Percentiles rank a stretch among this genome's conserved stretches.
phyloP scores from a whole-genome alignment of 2,113 vertebrate genomes.

The Apaloderma vittatum region DNA sequence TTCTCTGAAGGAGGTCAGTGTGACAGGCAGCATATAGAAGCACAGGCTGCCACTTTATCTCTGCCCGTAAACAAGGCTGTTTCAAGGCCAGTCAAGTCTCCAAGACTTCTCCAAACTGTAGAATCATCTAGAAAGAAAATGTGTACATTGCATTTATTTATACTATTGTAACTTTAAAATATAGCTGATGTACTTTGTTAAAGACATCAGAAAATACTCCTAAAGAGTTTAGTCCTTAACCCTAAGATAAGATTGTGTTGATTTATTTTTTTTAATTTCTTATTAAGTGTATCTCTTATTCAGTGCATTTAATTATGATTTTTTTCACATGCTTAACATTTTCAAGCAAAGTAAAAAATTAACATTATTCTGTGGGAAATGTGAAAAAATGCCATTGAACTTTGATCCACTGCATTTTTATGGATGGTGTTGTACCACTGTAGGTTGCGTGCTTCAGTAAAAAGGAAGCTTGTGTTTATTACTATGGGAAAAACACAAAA shows the following conservation, averaged over 20 bases:
- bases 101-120: background rate
- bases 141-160: background rate
- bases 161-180: background rate
- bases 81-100: background rate
- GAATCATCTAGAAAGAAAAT: background rate
- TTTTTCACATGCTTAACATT: background rate
- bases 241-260: background rate
- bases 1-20: background rate
- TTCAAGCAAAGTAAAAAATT: background rate
- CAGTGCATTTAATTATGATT: conserved; percentile 11
- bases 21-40: background rate
- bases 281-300: background rate
- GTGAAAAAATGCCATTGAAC: background rate
- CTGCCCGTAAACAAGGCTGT: background rate
- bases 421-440: background rate
- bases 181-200: background rate
- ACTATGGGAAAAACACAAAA: background rate
- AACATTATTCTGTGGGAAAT: background rate
- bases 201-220: background rate
- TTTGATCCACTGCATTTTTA: background rate
- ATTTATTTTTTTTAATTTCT: background rate
- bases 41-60: background rate
- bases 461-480: background rate
- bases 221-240: conserved; percentile 8
- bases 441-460: background rate